Conservation (phyloP, 2,113 vertebrate genomes). For the Corythaixoides concolor region DNA sequence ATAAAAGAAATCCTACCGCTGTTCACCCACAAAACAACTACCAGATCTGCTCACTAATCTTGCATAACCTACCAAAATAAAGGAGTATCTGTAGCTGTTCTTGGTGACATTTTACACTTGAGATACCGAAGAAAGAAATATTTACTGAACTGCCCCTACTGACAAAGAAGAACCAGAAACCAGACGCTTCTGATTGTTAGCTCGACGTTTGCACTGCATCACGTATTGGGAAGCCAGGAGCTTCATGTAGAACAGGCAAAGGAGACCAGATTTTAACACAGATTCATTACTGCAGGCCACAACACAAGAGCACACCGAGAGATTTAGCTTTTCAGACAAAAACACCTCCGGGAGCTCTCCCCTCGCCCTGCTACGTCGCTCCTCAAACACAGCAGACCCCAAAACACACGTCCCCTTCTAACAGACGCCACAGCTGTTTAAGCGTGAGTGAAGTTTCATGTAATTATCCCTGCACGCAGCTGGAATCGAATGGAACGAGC, state of each 20-base stretch:
- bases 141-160: neutral
- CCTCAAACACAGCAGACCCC: neutral
- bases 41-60: neutral
- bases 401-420: neutral
- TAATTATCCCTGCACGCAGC: neutral
- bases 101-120: neutral
- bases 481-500: neutral
- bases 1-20: neutral
- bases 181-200: neutral
- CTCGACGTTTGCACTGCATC: neutral
- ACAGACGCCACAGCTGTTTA: neutral
- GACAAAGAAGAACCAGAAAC: neutral
- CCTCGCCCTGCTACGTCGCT: accelerated
- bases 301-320: neutral
- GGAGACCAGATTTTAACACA: neutral
- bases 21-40: neutral
- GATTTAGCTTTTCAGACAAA: neutral
- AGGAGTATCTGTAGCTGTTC: neutral
- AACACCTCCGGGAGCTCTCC: neutral
- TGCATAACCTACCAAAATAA: neutral
- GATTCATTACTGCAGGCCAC: neutral
- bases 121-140: neutral
- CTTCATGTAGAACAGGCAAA: neutral
- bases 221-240: neutral
- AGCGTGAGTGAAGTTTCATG: neutral